Base-by-base conservation (phyloP, 92 coral and sea anemone genomes). In the Desmophyllum pertusum region DNA sequence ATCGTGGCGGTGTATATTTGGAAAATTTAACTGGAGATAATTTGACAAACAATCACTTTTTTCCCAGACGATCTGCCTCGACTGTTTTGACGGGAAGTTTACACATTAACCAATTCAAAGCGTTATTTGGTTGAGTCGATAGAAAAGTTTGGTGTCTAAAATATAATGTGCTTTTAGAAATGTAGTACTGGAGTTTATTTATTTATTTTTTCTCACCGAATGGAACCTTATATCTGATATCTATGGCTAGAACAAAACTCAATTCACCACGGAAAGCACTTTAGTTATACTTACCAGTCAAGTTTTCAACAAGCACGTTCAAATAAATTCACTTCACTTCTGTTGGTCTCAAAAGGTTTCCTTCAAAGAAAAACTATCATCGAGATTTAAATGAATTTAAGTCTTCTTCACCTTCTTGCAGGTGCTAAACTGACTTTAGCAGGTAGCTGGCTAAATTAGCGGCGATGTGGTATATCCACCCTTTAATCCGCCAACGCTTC, bases 401-500 rank as follows among this genome's bases (percentile, higher is more conserved):
- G 25, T 4, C 29, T 38, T 31, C 25, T 31, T 51, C n/a, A n/a
- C 46, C 18, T 42, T 57, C 50, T 27, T 31, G 80, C 80, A 76
- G 80, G 69, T 76, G 80, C 43, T 36, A 76, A 76, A 37, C 33
- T 23, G 23, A 76, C 11, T 53, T 17, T 11, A 38, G 19, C 37
- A 18, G 1, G 40, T 25, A n/a, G 10, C 51, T 63, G 73, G 14
- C 40, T 63, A 43, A 42, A 78, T 61, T 42, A 15, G 72, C 59
- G 30, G 41, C 27, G 57, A 78, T 41, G 29, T 31, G 36, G 30
- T 30, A 19, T 78, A n/a, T n/a, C n/a, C 72, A 78, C 83, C 10
- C 52, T 78, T 36, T 63, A 78, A 78, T 46, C 62, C 64, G n/a
- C 18, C 62, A 46, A 48, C 17, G 73, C 45, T 67, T 36, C 23